These are phyloP conservation scores for Micromys minutus DNA, from an alignment of 2,113 vertebrate species.

Conservation along the genomic window DNA sequence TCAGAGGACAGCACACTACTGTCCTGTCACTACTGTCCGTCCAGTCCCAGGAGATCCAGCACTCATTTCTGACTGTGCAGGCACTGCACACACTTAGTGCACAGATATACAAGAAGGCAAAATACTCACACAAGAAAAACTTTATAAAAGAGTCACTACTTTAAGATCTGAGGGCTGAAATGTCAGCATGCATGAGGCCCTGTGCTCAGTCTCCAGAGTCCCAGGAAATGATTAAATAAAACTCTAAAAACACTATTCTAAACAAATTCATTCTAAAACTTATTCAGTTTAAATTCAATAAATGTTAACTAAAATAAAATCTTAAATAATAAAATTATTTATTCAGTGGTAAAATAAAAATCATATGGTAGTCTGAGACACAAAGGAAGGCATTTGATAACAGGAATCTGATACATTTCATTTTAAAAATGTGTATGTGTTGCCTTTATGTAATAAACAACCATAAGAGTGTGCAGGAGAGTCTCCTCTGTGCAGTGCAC, in stretches of 20 bases:
- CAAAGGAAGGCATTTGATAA: neutral
- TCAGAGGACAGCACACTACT: neutral
- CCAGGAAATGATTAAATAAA: neutral
- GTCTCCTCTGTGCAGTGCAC: neutral
- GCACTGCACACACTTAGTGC: neutral
- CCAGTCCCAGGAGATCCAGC: neutral
- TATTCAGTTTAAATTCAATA: conserved; percentile 11
- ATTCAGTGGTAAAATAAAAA: conserved; percentile 43
- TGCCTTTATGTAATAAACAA: neutral
- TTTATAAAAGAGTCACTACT: neutral
- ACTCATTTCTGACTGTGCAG: neutral
- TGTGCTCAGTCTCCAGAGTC: neutral
- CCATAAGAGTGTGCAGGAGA: neutral
- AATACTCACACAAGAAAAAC: neutral
- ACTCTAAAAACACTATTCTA: neutral
- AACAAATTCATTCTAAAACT: conserved; percentile 5
- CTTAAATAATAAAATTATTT: conserved; percentile 2
- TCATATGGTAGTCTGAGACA: neutral
- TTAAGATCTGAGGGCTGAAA: neutral
- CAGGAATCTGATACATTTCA: neutral
- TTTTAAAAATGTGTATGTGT: neutral
- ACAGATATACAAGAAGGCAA: neutral
- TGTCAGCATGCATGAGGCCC: neutral
- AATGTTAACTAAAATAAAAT: conserved; percentile 34
- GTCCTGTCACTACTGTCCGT: no score